Percentiles rank a stretch among this genome's conserved stretches.
These are phyloP conservation scores for human DNA, from an alignment of 2,113 vertebrate genomes.

Conservation along the genomic window GRCh38 chr6:50124001-50124500, in stretches of 20 bases:
- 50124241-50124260: slow-evolving; percentile 63
- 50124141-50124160: slow-evolving; percentile 46
- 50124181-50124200: slow-evolving; percentile 68
- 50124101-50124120: slow-evolving; percentile 43
- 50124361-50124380: slow-evolving; percentile 77
- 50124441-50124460: slow-evolving; percentile 62
- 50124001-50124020: background rate
- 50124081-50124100: slow-evolving; percentile 57
- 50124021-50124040: slow-evolving; percentile 22
- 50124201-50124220: slow-evolving; percentile 59
- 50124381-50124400: slow-evolving; percentile 77
- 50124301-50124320: slow-evolving; percentile 86
- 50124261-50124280: slow-evolving; percentile 82
- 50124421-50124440: slow-evolving; percentile 44
- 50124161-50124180: background rate
- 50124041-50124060: background rate
- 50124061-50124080: background rate
- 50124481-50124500: slow-evolving; percentile 56
- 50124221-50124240: slow-evolving; percentile 73
- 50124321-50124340: slow-evolving; percentile 78
- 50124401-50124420: slow-evolving; percentile 51
- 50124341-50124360: slow-evolving; percentile 78
- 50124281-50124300: slow-evolving; percentile 85
- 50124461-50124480: slow-evolving; percentile 27
- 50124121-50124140: slow-evolving; percentile 32